Evolutionary conservation across 2,113 vertebrate genomes (phyloP), one percentile per base, ranked within the genome.

Genomic region (Scophthalmus maximus): DNA sequence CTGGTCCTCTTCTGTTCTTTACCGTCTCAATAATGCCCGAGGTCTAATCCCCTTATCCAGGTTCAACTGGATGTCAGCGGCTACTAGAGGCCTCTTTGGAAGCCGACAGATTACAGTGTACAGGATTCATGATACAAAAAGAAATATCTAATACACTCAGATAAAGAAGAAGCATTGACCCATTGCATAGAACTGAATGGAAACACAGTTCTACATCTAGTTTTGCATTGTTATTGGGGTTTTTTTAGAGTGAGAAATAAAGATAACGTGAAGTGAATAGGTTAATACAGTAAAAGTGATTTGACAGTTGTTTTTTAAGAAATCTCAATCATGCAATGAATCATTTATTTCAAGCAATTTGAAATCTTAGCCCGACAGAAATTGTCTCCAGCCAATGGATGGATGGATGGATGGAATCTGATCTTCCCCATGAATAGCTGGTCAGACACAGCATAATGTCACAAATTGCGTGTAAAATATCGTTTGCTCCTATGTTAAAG

Each of bases 1-100:
- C 85, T 85, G 79, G 78, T 82, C 69, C 78, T 74, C 78, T 79
- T 86, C 77, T 89, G 83, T 88, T 88, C 82, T 78, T 59, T 62
- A 69, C 55, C 53, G 76, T 85, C 80, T 79, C 73, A 76, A 82
- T 76, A 81, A 83, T 79, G 87, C 81, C 83, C 23, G 20, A 68
- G 83, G 78, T 85, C 73, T 82, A 85, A 87, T 85, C 84, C 82
- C 61, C 52, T 86, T 60, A 86, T 91, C 77, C 57, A 49, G 81
- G 88, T 84, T 91, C 85, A 90, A 68, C 52, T 62, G 51, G 65
- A 73, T 86, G 86, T 85, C 81, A 80, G 23, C 53, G 34, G 59
- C 64, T 65, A 77, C 68, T 79, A 65, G 68, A 56, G 52, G 42
- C 47, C 62, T 60, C 61, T 82, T 51, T 62, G 18, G 32, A 61